Percentiles rank a stretch among this genome's conserved stretches.
phyloP scores from a whole-genome alignment of 2,113 vertebrate genomes.

The Pongo pygmaeus region DNA sequence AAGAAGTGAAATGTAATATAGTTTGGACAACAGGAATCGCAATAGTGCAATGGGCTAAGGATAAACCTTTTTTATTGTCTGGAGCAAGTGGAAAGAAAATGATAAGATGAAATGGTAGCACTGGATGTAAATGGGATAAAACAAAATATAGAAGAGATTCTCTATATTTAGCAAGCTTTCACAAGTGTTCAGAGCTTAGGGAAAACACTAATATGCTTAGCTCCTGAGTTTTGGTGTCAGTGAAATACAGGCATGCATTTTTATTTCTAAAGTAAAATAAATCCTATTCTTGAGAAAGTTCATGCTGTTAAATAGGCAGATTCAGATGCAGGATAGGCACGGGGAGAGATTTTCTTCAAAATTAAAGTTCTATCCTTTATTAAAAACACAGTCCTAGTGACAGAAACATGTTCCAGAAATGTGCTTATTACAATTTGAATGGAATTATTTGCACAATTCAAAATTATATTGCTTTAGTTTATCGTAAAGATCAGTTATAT shows the following conservation, averaged over 20 bases:
- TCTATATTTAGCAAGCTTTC: background rate
- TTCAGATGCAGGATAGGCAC: background rate
- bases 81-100: background rate
- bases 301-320: background rate
- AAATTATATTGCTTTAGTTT: background rate
- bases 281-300: background rate
- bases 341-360: background rate
- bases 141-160: background rate
- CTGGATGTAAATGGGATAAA: background rate
- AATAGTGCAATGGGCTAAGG: background rate
- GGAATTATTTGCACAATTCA: background rate
- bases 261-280: background rate
- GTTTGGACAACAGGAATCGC: background rate
- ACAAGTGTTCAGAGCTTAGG: background rate
- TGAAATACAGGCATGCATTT: background rate
- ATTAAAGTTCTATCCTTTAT: background rate
- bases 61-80: background rate
- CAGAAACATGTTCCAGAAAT: background rate
- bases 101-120: background rate
- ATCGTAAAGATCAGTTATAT: background rate
- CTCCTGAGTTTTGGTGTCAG: background rate
- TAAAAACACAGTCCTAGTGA: background rate
- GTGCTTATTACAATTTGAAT: background rate
- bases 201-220: background rate
- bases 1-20: background rate